Conservation (phyloP, 2,888 invertebrate genomes). For the Dasypogon diadema region DNA sequence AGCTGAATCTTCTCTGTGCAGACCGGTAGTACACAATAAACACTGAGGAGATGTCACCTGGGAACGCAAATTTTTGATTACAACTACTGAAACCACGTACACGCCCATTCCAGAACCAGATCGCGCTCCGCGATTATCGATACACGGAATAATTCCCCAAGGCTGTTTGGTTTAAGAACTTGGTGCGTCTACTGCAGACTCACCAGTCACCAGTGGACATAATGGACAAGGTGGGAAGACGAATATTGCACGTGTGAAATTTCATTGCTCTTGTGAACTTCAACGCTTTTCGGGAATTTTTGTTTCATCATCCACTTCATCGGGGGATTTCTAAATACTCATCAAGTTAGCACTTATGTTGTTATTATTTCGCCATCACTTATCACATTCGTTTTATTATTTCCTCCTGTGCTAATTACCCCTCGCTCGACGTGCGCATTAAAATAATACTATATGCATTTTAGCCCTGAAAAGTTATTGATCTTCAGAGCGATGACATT, state of each 20-base stretch:
- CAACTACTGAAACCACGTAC: slow-evolving; percentile 12
- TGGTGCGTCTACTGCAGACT: not conserved
- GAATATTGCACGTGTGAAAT: no score
- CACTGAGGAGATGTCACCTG: slow-evolving; percentile 38
- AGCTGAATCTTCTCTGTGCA: slow-evolving; percentile 2
- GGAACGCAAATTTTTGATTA: slow-evolving; percentile 2
- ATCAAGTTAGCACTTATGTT: slow-evolving; percentile 17
- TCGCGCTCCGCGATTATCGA: not conserved
- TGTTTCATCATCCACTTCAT: no score
- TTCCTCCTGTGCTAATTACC: no score
- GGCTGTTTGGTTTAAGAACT: not conserved
- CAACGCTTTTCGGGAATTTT: not conserved
- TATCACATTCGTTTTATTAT: slow-evolving; percentile 17
- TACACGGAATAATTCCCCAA: not conserved
- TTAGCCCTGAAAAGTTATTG: no score
- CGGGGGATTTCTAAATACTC: slow-evolving; percentile 7
- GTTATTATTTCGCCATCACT: not conserved
- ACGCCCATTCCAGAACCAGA: slow-evolving; percentile 29
- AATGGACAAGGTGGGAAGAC: no score
- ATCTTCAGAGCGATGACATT: no score
- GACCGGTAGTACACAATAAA: slow-evolving; percentile 8
- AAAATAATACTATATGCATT: no score
- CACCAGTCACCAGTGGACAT: no score
- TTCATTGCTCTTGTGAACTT: not conserved
- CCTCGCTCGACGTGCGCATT: no score